Evolutionary conservation across 2,113 vertebrate genomes (phyloP).

Genomic region (Chamaea fasciata): DNA sequence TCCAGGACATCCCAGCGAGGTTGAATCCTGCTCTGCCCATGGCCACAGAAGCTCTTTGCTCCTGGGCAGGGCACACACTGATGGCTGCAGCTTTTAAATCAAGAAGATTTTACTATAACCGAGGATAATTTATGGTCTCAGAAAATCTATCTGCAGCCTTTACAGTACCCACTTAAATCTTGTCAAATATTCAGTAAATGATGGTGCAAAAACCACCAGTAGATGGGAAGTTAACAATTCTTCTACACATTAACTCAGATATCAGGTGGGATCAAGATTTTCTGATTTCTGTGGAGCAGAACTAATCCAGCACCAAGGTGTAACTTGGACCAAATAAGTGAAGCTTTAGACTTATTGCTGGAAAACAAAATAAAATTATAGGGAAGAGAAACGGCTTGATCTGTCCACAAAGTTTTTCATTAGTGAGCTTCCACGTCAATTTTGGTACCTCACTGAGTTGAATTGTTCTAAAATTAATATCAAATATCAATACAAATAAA

Average conservation of each 20-base stretch:
- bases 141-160: background rate
- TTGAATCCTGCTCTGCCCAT: background rate
- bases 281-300: background rate
- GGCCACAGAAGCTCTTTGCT: background rate
- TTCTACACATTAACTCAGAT: background rate
- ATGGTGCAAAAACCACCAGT: rapidly evolving
- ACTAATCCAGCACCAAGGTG: background rate
- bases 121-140: background rate
- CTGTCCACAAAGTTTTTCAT: background rate
- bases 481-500: background rate
- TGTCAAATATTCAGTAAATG: background rate
- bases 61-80: background rate
- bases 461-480: background rate
- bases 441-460: background rate
- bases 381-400: rapidly evolving
- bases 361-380: background rate
- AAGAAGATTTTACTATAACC: background rate
- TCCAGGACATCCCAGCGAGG: background rate
- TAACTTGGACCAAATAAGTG: background rate
- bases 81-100: background rate
- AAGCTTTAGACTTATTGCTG: background rate
- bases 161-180: background rate
- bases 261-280: background rate
- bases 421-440: background rate
- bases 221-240: background rate